Evolutionary conservation across 2,113 vertebrate genomes (phyloP), one percentile per base, ranked within the genome.

Genomic region (Nyctereutes procyonoides): DNA sequence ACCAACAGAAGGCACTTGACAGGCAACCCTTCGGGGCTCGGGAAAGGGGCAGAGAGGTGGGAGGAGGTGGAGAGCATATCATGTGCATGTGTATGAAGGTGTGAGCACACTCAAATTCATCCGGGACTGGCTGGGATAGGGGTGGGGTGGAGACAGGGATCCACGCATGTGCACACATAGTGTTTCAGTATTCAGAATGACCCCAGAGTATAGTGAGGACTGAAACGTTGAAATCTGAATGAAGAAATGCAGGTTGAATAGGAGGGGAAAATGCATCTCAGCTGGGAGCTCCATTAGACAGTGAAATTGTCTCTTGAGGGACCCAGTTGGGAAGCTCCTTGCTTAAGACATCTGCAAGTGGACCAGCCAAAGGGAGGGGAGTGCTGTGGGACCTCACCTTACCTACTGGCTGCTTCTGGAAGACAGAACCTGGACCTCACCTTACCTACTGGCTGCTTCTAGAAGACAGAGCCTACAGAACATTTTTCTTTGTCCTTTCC

Each of bases 191-290:
- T 74, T 95, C 79, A 69, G 63, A 92, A 55, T 5, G 35, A 73
- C 32, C 30, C 38, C 8, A 92, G 74, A 93, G 38, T 77, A n/a
- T 16, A 76, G 26, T 28, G n/a, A 32, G 14, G 11, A 89, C 92
- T 13, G 63, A 55, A 55, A 92, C 22, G 30, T 2, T 95, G 56
- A 81, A 90, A 71, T 88, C 69, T 51, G 35, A 62, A 91, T 92
- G 87, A 86, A 94, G 74, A 93, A 79, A 96, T 16, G 60, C n/a
- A 90, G 38, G 8, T n/a, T 71, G 26, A 73, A 77, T 17, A 58
- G 83, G 22, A 51, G 35, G 8, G 48, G 0, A 32, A 63, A 30
- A 79, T 32, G 26, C 11, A 24, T 24, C 87, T 88, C 62, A 56
- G 58, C 63, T 56, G 63, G 55, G 76, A 82, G 63, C 26, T 77